Percentiles rank a stretch among this genome's conserved stretches.
These are phyloP conservation scores for Theristus sp. DNA, from an alignment of 2,888 invertebrate genomes.

Conservation along the genomic window DNA sequence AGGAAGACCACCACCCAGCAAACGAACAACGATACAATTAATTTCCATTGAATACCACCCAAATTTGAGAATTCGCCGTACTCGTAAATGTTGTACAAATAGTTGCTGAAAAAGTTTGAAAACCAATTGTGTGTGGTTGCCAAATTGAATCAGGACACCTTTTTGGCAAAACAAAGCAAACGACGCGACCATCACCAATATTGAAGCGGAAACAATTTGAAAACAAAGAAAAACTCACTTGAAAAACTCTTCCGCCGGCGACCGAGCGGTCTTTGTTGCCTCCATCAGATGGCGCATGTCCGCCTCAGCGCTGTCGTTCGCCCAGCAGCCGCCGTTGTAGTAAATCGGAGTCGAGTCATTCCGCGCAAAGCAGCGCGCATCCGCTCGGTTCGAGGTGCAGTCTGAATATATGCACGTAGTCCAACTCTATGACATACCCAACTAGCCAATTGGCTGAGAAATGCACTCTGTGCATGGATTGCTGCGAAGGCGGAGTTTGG, in stretches of 20 bases:
- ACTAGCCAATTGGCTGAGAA: too few species aligned
- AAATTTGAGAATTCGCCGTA: constrained; percentile 3
- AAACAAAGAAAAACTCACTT: too few species aligned
- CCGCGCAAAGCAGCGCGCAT: neutral
- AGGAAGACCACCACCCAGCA: constrained; percentile 30
- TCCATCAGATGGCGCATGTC: too few species aligned
- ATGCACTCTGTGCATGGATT: too few species aligned
- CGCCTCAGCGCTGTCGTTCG: neutral
- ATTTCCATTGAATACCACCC: constrained; percentile 21
- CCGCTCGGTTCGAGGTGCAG: neutral
- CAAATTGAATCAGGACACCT: too few species aligned
- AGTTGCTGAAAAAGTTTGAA: constrained; percentile 6
- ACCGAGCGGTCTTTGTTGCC: neutral
- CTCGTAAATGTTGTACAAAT: neutral
- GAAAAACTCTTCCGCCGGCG: neutral
- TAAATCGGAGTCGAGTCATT: neutral
- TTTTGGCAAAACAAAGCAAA: too few species aligned
- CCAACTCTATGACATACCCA: too few species aligned
- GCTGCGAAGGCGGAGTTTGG: too few species aligned
- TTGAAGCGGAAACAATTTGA: too few species aligned
- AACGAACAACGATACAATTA: constrained; percentile 23
- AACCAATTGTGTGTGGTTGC: too few species aligned
- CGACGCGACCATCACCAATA: too few species aligned
- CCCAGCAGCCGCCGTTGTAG: neutral
- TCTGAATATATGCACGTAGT: too few species aligned